Evolutionary conservation across 1,140 invertebrate genomes (phyloP).

Genomic region (Temnothorax nylanderi): DNA sequence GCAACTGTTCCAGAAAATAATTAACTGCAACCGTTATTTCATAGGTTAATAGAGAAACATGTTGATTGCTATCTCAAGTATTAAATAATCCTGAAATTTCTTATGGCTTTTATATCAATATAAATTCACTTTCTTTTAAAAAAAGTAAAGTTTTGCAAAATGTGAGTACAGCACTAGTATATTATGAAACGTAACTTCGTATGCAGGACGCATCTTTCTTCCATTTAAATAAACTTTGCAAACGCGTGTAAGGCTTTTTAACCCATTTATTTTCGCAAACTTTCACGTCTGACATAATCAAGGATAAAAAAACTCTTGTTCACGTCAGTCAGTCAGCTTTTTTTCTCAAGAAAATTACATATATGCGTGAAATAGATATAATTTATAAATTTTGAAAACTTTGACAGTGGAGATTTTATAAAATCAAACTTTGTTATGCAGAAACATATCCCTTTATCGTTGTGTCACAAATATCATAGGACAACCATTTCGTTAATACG

Average conservation of each 20-base stretch:
- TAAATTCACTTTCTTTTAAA: neutral
- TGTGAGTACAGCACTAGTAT: neutral
- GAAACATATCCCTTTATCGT: neutral
- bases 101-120: neutral
- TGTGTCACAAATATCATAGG: neutral
- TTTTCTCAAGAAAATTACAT: neutral
- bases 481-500: conserved; percentile 8
- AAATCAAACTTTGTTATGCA: conserved; percentile 3
- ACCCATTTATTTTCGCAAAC: conserved; percentile 14
- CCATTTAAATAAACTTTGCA: neutral
- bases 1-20: neutral
- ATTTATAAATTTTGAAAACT: no score
- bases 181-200: neutral
- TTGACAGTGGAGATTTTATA: neutral
- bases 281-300: neutral
- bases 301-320: neutral
- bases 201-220: neutral
- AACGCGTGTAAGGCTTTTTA: neutral
- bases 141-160: conserved; percentile 19
- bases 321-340: neutral
- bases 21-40: neutral
- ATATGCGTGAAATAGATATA: neutral
- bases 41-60: neutral
- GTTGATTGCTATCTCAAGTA: neutral
- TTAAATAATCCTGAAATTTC: neutral